phyloP scores from a whole-genome alignment of 2,113 vertebrate species.

The Calidris pugnax region DNA sequence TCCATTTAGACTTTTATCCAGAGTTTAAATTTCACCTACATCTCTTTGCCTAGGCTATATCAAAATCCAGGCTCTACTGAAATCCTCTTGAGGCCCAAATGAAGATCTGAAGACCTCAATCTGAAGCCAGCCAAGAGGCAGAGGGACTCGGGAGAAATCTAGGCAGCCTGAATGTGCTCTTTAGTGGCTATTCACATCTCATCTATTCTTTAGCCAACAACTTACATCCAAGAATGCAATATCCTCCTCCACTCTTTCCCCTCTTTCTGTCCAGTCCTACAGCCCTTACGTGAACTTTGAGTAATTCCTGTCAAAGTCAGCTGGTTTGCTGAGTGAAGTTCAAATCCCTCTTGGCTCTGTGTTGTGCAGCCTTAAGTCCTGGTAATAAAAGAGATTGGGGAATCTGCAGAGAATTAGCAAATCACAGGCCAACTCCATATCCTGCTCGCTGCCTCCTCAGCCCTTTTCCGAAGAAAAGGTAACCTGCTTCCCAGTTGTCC shows the following conservation, averaged over 20 bases:
- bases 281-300: slow-evolving; percentile 56
- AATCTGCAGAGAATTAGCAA: slow-evolving; percentile 24
- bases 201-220: slow-evolving; percentile 43
- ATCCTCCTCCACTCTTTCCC: slow-evolving; percentile 46
- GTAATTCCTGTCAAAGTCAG: slow-evolving; percentile 59
- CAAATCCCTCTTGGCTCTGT: slow-evolving; percentile 43
- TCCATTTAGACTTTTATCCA: slow-evolving; percentile 15
- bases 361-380: slow-evolving; percentile 8
- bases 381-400: slow-evolving; percentile 46
- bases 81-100: neutral
- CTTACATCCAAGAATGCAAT: slow-evolving; percentile 63
- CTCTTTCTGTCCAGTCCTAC: slow-evolving; percentile 35
- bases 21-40: slow-evolving; percentile 46
- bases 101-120: slow-evolving; percentile 59
- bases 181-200: slow-evolving; percentile 66
- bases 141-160: slow-evolving; percentile 54
- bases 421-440: slow-evolving; percentile 16
- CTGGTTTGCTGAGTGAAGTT: slow-evolving; percentile 45
- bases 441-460: slow-evolving; percentile 41
- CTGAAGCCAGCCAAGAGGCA: slow-evolving; percentile 69
- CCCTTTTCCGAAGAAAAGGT: slow-evolving; percentile 14
- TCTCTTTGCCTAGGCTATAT: neutral
- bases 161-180: slow-evolving; percentile 42
- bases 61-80: slow-evolving; percentile 48
- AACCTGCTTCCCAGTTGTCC: neutral